A percentile compares a stretch with the other conserved stretches of the same genome.
Evolutionary conservation across 1,140 invertebrate genomes (phyloP).

Genomic region (Cydia strobilella): DNA sequence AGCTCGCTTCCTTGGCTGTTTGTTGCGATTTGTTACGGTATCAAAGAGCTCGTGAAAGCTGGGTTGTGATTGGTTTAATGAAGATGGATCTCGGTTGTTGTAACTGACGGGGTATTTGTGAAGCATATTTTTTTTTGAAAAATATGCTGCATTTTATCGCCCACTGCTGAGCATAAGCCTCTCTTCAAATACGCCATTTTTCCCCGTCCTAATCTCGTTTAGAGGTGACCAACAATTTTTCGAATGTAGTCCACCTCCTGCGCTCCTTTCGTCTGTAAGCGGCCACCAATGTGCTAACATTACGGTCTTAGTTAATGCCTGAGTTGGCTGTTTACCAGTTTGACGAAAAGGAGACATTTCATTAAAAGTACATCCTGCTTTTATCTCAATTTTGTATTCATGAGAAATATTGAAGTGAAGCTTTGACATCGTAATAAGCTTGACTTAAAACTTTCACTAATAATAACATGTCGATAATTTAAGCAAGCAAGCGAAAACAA

Average conservation of each 20-base stretch:
- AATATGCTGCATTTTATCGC: neutral
- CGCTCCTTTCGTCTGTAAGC: too few relatives aligned
- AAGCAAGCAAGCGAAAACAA: neutral
- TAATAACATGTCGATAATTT: conserved; percentile 4
- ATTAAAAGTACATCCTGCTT: too few relatives aligned
- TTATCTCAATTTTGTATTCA: neutral
- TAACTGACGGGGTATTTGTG: neutral
- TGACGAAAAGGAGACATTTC: too few relatives aligned
- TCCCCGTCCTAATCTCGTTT: too few relatives aligned
- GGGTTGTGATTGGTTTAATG: conserved; percentile 1
- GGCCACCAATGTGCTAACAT: too few relatives aligned
- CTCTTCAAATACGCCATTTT: too few relatives aligned
- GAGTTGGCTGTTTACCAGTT: too few relatives aligned
- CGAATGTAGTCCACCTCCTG: too few relatives aligned
- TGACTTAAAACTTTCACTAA: neutral
- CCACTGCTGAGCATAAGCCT: too few relatives aligned
- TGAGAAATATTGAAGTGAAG: neutral
- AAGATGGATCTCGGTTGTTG: neutral
- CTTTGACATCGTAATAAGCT: neutral
- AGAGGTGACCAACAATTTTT: too few relatives aligned
- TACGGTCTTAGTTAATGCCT: too few relatives aligned
- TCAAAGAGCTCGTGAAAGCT: conserved; percentile 4
- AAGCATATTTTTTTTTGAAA: neutral
- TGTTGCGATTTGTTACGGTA: conserved; percentile 10
- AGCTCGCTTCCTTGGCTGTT: neutral